phyloP scores from a whole-genome alignment of 1,140 invertebrate species.

The Zaprionus lachaisei region DNA sequence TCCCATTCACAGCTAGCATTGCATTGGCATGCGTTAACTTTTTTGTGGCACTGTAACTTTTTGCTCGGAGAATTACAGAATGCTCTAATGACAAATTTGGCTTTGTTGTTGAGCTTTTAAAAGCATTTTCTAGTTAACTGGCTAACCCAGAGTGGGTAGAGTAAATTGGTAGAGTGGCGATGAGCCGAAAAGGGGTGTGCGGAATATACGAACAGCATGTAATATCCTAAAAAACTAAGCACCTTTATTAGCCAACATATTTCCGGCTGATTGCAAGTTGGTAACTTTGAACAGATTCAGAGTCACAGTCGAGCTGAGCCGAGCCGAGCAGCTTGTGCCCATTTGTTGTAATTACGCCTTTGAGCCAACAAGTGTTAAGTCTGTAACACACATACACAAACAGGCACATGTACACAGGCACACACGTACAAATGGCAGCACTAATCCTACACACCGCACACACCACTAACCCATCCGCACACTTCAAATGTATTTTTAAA shows the following conservation, averaged over 20 bases:
- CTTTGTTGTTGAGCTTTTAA: conserved; percentile 53
- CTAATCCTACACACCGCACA: conserved; percentile 35
- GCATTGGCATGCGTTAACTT: conserved; percentile 9
- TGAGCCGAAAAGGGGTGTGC: too few species aligned
- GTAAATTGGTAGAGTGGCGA: neutral
- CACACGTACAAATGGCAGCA: conserved; percentile 6
- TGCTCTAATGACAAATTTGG: conserved; percentile 52
- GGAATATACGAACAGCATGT: neutral
- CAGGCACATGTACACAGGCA: conserved; percentile 1
- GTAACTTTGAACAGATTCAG: neutral
- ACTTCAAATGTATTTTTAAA: conserved; percentile 80
- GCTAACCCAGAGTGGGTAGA: neutral
- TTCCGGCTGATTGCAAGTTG: conserved; percentile 72
- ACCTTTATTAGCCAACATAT: conserved; percentile 70
- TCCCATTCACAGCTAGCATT: neutral
- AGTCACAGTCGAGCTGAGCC: neutral
- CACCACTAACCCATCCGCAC: conserved; percentile 37
- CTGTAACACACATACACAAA: conserved; percentile 32
- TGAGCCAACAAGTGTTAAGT: conserved; percentile 80
- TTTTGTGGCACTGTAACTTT: conserved; percentile 35
- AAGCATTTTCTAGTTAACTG: conserved; percentile 71
- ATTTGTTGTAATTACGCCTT: conserved; percentile 81
- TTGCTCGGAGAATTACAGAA: conserved; percentile 29
- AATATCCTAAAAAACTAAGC: conserved; percentile 49
- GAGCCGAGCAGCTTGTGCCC: conserved; percentile 41